Base-by-base conservation (phyloP, 1,140 invertebrate species). In the Dendroctonus valens region DNA sequence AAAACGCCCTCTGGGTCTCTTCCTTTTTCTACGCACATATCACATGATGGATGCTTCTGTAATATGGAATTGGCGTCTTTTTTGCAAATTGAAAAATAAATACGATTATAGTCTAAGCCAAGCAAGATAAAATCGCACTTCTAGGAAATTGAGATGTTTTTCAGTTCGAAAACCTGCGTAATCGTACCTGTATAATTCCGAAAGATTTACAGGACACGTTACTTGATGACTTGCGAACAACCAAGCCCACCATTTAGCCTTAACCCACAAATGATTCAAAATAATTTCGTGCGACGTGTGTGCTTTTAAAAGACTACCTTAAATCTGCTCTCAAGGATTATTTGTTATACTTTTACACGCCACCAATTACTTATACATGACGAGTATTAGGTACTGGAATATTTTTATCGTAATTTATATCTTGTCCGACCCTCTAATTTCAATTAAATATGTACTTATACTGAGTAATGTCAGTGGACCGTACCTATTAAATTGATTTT, bases 281-380 rank as follows among this genome's bases (percentile, higher is more conserved):
- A 59, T 59, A 48, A 48, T 59, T 59, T 59, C 48, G 57, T 48
- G 8, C 12, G 41, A 44, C 57, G 57, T 59, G 57, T 59, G 57
- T 57, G 42, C 54, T 57, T 41, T 41, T 59, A 48, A 59, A 59
- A 59, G 42, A 48, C 42, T 59, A 37, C 37, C 42, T 59, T 48
- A 37, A 59, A 59, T 59, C 57, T 48, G 42, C 15, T n/a, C 42
- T 59, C 57, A 59, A 59, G 57, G 57, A 48, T 59, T 48, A 48
- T 58, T 59, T 59, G 12, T 48, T 48, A 37, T 46, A 48, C 42
- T 59, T 59, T 57, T 59, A 48, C 41, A 59, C 15, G 37, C 26
- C 6, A 12, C n/a, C 8, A 42, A n/a, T 41, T 38, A 41, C 41
- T 41, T 12, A 40, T 57, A 40, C 54, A 41, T 54, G 38, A 54